phyloP scores from a whole-genome alignment of 2,888 invertebrate genomes.

The Drosophila algonquin region DNA sequence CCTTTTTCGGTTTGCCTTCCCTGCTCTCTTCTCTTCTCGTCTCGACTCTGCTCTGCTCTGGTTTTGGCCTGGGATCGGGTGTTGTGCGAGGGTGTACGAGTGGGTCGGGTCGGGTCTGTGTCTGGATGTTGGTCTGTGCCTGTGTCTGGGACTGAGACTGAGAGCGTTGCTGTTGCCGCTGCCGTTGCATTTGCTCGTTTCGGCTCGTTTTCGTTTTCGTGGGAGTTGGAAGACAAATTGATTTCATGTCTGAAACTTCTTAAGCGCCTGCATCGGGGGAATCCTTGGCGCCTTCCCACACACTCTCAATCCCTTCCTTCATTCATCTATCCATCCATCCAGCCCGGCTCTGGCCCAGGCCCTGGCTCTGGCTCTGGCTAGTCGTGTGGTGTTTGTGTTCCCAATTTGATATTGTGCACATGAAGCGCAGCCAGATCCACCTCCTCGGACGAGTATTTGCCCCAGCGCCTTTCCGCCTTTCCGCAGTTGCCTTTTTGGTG shows the following conservation, averaged over 20 bases:
- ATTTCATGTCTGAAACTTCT: constrained; percentile 80
- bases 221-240: constrained; percentile 80
- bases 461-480: constrained; percentile 1
- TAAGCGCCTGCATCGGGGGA: constrained; percentile 74
- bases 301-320: constrained; percentile 28
- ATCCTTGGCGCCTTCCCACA: constrained; percentile 50
- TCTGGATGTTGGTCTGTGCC: neutral
- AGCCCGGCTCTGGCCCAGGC: neutral
- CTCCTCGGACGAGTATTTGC: neutral
- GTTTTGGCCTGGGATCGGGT: neutral
- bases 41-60: neutral
- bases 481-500: constrained; percentile 12
- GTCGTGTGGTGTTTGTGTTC: constrained; percentile 35
- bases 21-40: neutral
- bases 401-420: constrained; percentile 69
- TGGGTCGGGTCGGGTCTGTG: neutral
- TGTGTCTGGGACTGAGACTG: constrained; percentile 5
- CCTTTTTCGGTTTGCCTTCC: constrained; percentile 6
- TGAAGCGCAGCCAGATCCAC: constrained; percentile 36
- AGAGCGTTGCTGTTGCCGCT: neutral
- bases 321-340: constrained; percentile 7
- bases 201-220: constrained; percentile 68
- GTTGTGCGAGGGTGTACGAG: neutral
- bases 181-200: constrained; percentile 37
- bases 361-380: neutral